Conservation (phyloP, 2,888 invertebrate genomes). For the Acleris laterana region DNA sequence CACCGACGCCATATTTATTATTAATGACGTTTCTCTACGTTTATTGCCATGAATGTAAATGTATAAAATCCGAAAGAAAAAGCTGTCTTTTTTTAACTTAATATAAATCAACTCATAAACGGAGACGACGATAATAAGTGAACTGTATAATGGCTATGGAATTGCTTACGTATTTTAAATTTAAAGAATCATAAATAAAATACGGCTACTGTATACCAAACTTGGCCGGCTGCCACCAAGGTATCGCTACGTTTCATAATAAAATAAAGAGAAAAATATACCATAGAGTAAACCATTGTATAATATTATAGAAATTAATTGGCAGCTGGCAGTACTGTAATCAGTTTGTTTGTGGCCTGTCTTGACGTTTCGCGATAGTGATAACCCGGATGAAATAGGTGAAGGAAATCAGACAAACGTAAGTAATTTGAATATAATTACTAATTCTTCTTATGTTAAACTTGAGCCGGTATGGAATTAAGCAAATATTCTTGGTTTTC, state of each 20-base stretch:
- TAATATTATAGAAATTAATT: no score
- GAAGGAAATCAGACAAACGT: constrained; percentile 13
- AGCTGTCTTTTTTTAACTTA: no score
- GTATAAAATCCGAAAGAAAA: not conserved
- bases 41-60: constrained; percentile 13
- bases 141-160: no score
- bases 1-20: constrained; percentile 54
- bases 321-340: constrained; percentile 18
- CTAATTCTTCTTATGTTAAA: not conserved
- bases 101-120: no score
- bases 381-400: constrained; percentile 18
- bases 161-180: no score
- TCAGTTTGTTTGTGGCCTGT: constrained; percentile 26
- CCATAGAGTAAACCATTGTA: no score
- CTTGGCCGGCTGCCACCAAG: no score
- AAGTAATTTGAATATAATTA: constrained; percentile 15
- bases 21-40: constrained; percentile 32
- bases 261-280: no score
- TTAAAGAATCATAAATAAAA: no score
- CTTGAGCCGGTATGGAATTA: constrained; percentile 1
- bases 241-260: no score
- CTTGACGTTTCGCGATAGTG: constrained; percentile 23
- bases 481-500: constrained; percentile 15
- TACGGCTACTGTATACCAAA: no score
- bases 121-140: no score